Evolutionary conservation across 2,797 vertebrate species (phyloP).

Genomic region (Craterocephalus amniculus): DNA sequence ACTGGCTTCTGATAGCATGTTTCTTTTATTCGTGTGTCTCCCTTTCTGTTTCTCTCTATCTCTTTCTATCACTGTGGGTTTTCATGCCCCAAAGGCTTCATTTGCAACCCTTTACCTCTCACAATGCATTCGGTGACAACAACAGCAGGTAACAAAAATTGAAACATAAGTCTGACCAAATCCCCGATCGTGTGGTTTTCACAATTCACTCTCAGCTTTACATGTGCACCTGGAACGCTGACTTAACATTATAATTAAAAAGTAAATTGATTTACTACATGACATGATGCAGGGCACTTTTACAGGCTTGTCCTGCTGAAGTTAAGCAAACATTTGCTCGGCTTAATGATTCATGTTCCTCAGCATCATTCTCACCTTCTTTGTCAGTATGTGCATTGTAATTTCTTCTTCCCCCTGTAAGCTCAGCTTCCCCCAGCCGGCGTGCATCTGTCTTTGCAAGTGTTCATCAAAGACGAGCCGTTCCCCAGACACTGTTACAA

Average conservation of each 20-base stretch:
- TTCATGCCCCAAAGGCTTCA: conserved; percentile 61
- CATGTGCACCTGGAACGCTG: conserved; percentile 20
- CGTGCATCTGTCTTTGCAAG: conserved; percentile 61
- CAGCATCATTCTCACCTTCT: conserved; percentile 49
- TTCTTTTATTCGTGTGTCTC: conserved; percentile 66
- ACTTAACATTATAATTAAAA: conserved; percentile 52
- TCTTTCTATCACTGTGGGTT: conserved; percentile 49
- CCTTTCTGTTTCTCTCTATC: conserved; percentile 19
- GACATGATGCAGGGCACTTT: conserved; percentile 32
- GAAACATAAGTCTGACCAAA: conserved; percentile 55
- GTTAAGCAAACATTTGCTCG: conserved; percentile 70
- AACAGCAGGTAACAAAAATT: conserved; percentile 53
- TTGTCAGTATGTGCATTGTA: conserved; percentile 62
- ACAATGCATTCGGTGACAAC: conserved; percentile 53
- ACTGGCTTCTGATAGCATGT: conserved; percentile 71
- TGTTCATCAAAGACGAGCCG: conserved; percentile 70
- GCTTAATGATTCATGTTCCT: conserved; percentile 70
- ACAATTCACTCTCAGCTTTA: conserved; percentile 27
- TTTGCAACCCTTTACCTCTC: conserved; percentile 62
- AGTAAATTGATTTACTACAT: conserved; percentile 34
- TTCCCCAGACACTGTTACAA: conserved; percentile 67
- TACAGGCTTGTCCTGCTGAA: conserved; percentile 52
- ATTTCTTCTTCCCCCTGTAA: conserved; percentile 42
- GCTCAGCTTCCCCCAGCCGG: conserved; percentile 29
- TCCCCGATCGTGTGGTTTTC: conserved; percentile 47